Evolutionary conservation across 1,140 invertebrate species (phyloP).

Genomic region (Druon quercuslanigerum): DNA sequence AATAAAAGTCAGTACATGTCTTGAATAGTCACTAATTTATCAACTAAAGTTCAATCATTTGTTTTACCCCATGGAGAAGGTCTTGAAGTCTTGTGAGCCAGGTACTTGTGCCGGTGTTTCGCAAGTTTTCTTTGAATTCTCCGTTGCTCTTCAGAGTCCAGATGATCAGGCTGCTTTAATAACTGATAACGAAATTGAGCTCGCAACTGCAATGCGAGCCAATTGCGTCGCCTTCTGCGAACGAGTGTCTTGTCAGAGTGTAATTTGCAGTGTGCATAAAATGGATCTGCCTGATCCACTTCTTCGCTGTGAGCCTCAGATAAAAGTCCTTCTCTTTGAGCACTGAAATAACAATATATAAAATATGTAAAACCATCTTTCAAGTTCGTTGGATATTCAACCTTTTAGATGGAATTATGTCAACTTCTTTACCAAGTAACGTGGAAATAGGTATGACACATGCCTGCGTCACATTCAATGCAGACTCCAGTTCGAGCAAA

Average conservation of each 20-base stretch:
- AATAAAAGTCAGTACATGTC: constrained; percentile 28
- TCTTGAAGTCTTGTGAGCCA: constrained; percentile 83
- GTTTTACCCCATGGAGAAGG: constrained; percentile 89
- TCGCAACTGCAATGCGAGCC: constrained; percentile 89
- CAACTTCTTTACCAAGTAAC: constrained; percentile 88
- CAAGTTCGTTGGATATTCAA: not conserved
- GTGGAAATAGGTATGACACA: constrained; percentile 98
- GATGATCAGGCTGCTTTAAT: constrained; percentile 74
- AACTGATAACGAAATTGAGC: constrained; percentile 82
- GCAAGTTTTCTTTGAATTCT: constrained; percentile 86
- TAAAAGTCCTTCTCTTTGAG: constrained; percentile 93
- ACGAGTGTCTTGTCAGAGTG: constrained; percentile 90
- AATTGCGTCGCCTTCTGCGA: constrained; percentile 89
- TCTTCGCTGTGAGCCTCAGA: constrained; percentile 96
- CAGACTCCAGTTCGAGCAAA: constrained; percentile 94
- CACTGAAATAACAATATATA: constrained; percentile 78
- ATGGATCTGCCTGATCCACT: constrained; percentile 96
- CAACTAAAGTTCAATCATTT: constrained; percentile 34
- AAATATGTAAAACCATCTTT: not conserved
- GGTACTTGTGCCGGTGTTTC: constrained; percentile 86
- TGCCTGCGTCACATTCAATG: constrained; percentile 97
- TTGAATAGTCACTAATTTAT: constrained; percentile 16
- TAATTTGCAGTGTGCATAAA: constrained; percentile 96
- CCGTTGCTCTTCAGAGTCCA: constrained; percentile 81
- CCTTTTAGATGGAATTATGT: constrained; percentile 25